Evolutionary conservation across 2,113 vertebrate species (phyloP), one percentile per base, ranked within the genome.

Genomic region (Podarcis muralis): DNA sequence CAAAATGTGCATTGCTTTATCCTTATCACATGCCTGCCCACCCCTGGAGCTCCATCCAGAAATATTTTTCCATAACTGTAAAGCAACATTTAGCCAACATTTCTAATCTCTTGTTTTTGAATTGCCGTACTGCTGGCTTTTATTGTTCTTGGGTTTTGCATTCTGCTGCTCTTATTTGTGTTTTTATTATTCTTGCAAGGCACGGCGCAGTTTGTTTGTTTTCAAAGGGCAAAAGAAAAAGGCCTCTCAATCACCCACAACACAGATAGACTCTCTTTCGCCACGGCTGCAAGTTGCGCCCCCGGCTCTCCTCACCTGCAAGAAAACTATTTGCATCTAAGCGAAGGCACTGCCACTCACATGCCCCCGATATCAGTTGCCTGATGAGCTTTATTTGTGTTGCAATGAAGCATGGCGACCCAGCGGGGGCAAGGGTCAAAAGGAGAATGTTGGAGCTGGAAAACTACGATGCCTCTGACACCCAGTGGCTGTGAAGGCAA

Each of bases 401-500:
- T 9, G 16, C 48, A 72, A 9, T 37, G 23, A 22, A 68, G 76
- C 69, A 4, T 15, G 18, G n/a, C 2, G 48, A 32, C 81, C 71
- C 77, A 6, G 2, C 35, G 15, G 43, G 25, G 35, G 48, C 27
- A 69, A 22, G 25, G 57, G 0, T 82, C 35, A 2, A 69, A 13
- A 83, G 53, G 30, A 75, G 83, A 0, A 2, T 11, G 0, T 0
- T 2, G 74, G 0, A 53, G 48, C 37, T 78, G 23, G 1, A 18
- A 6, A 2, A 75, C 9, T 5, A 80, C 0, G 1, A 1, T 59
- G 57, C 16, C 66, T 57, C 37, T 30, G 0, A 48, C 0, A 13
- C 53, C n/a, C 0, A 0, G n/a, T 84, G 0, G 0, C 57, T 90
- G 80, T 1, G 72, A 66, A 1, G 2, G 0, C 2, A 2, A 66